phyloP scores from a whole-genome alignment of 2,888 invertebrate species.

The Diarsia mendica region DNA sequence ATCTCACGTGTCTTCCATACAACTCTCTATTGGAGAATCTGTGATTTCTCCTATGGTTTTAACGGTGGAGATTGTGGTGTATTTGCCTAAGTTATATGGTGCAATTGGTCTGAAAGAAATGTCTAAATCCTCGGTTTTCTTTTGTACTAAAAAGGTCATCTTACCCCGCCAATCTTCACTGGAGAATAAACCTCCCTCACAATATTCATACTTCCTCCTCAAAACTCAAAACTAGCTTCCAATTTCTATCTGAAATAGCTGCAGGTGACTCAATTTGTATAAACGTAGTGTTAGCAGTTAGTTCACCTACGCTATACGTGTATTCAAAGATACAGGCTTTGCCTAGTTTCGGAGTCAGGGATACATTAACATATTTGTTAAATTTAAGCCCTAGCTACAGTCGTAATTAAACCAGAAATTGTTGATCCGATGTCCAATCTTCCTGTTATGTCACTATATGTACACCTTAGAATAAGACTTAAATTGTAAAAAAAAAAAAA shows the following conservation, averaged over 20 bases:
- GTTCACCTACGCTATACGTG: constrained; percentile 19
- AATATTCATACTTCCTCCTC: not conserved
- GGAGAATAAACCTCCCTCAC: not conserved
- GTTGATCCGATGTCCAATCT: no score
- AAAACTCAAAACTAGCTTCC: constrained; percentile 6
- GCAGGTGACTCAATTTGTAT: constrained; percentile 16
- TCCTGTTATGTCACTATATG: no score
- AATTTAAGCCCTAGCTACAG: no score
- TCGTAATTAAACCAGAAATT: no score
- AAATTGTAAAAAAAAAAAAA: no score
- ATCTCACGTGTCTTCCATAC: not conserved
- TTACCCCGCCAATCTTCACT: not conserved
- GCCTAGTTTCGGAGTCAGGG: no score
- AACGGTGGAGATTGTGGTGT: not conserved
- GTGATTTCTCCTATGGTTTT: not conserved
- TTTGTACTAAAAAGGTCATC: not conserved
- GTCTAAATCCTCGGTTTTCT: not conserved
- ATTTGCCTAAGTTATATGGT: not conserved
- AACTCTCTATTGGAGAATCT: not conserved
- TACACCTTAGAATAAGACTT: no score
- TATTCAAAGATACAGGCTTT: no score
- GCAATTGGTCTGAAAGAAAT: not conserved
- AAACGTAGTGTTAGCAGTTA: constrained; percentile 31
- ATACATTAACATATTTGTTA: no score
- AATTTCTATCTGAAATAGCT: constrained; percentile 26